phyloP scores from a whole-genome alignment of 1,140 invertebrate genomes.

The Luehdorfia chinensis region DNA sequence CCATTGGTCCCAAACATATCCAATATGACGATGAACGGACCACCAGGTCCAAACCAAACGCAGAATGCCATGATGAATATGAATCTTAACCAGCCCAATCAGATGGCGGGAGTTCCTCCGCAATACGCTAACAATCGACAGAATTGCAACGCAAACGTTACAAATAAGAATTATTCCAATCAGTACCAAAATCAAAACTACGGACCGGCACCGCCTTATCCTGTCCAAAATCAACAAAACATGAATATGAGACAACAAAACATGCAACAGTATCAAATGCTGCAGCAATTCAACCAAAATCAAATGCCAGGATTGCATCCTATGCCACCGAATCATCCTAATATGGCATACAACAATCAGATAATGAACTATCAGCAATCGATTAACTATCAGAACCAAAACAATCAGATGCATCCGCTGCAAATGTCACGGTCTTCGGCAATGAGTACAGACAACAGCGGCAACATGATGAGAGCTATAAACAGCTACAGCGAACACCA shows the following conservation, averaged over 20 bases:
- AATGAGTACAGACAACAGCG: constrained; percentile 70
- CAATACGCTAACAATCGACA: constrained; percentile 46
- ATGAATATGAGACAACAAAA: constrained; percentile 45
- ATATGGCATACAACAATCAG: constrained; percentile 54
- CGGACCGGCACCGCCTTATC: constrained; percentile 43
- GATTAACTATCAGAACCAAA: constrained; percentile 63
- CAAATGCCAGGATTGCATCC: constrained; percentile 22
- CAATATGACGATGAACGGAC: constrained; percentile 53
- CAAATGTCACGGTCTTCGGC: constrained; percentile 64
- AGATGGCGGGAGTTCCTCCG: constrained; percentile 32
- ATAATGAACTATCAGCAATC: constrained; percentile 71
- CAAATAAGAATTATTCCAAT: constrained; percentile 54
- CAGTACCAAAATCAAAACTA: constrained; percentile 63
- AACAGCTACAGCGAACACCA: constrained; percentile 55
- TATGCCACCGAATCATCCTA: constrained; percentile 38
- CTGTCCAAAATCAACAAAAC: constrained; percentile 48
- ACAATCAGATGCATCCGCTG: constrained; percentile 62
- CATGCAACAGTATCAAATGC: constrained; percentile 62
- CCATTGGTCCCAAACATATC: constrained; percentile 66
- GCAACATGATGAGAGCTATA: constrained; percentile 54
- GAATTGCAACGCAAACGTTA: constrained; percentile 50
- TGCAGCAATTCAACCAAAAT: constrained; percentile 47
- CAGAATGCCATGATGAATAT: constrained; percentile 54
- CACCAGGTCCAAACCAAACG: constrained; percentile 40
- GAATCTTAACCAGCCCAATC: constrained; percentile 39